Base-by-base conservation (phyloP, 2,113 vertebrate species). In the Anarhynchus alexandrinus region DNA sequence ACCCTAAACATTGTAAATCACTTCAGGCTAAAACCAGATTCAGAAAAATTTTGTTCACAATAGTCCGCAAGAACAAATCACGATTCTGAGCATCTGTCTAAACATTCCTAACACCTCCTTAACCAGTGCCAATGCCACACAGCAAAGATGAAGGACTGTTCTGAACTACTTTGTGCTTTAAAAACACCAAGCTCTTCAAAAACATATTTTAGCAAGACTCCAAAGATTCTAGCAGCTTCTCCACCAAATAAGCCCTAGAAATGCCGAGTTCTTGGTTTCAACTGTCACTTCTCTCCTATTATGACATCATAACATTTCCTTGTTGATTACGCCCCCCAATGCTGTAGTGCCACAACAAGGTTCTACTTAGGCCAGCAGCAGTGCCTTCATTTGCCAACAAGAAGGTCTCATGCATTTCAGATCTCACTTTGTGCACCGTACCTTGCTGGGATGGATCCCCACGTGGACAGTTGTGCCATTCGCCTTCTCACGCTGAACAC, bases 371-470 rank as follows among this genome's bases (percentile, higher is more conserved):
- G 34, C 27, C 25, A 42, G 59, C 0, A 72, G 45, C n/a, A 70
- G 14, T 1, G 4, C 8, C 12, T 34, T 54, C 15, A 3, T 1
- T 13, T 34, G 9, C 36, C 36, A 77, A 32, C 17, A 42, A 32
- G 36, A 51, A 52, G 45, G 19, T 2, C 3, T 11, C 19, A 4
- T 3, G 12, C 45, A 22, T 9, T 42, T 36, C 42, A 51, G 32
- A 12, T 4, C 32, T 40, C n/a, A 3, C 25, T 9, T 21, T 5
- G 16, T 1, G 0, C 22, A 10, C 62, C 30, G 9, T 94, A 99
- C 99, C 99, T 99, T 99, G 98, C 99, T 99, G 42, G 99, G 98
- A 93, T 99, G 99, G 97, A 99, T 99, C 83, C 99, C 99, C 71
- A 99, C 98, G 15, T 99, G 99, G 93, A 99, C 99, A 54, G 99